Evolutionary conservation across 2,797 vertebrate genomes (phyloP).

Genomic region (Echeneis naucrates): DNA sequence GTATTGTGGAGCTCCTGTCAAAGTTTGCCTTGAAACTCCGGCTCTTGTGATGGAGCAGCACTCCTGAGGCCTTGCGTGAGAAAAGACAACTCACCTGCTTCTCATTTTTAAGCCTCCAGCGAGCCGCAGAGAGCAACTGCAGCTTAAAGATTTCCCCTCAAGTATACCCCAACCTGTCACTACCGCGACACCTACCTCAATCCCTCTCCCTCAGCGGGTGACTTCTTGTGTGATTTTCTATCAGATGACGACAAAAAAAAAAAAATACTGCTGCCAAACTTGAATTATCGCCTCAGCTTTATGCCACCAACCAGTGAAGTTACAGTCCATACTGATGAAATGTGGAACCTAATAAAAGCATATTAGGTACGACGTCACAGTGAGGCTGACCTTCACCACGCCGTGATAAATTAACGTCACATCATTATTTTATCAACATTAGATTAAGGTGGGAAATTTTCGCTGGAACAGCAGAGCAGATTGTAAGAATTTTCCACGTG

Average conservation of each 20-base stretch:
- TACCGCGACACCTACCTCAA: constrained; percentile 11
- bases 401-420: not conserved
- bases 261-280: not conserved
- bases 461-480: too few species aligned
- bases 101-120: constrained; percentile 40
- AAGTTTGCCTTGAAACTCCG: constrained; percentile 58
- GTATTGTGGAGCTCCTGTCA: constrained; percentile 57
- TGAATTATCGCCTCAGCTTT: not conserved
- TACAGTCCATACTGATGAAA: not conserved
- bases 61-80: constrained; percentile 44
- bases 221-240: constrained; percentile 7
- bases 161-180: constrained; percentile 25
- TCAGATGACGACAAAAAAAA: not conserved
- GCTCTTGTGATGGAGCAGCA: constrained; percentile 46
- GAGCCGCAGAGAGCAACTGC: constrained; percentile 34
- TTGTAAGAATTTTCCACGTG: too few species aligned
- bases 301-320: not conserved
- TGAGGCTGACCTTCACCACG: not conserved
- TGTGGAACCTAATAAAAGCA: too few species aligned
- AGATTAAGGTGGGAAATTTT: not conserved
- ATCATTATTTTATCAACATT: not conserved
- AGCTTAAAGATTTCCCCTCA: constrained; percentile 40
- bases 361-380: not conserved
- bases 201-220: constrained; percentile 2
- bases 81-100: constrained; percentile 34